Evolutionary conservation across 2,113 vertebrate species (phyloP).

Genomic region (Phyllostomus discolor): DNA sequence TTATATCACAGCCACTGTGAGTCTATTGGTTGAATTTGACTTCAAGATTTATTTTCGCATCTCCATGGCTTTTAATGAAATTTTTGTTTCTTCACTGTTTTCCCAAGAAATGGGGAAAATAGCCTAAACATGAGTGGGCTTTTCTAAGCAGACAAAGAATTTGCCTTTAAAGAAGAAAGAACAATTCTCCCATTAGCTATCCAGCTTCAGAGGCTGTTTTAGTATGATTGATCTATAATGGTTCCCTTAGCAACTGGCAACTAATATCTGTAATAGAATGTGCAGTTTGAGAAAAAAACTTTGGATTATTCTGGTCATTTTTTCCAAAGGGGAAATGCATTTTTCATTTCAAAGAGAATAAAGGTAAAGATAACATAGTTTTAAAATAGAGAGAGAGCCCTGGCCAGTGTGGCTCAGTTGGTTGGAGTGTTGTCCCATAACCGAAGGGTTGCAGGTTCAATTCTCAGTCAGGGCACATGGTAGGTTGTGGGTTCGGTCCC

Average conservation of each 20-base stretch:
- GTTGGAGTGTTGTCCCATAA: no score
- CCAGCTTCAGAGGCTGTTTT: conserved; percentile 4
- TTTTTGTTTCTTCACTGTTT: background rate
- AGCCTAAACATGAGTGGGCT: background rate
- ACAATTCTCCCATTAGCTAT: background rate
- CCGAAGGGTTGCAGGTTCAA: no score
- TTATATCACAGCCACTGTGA: background rate
- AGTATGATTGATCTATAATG: background rate
- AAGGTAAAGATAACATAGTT: background rate
- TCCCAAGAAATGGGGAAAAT: background rate
- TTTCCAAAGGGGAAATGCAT: background rate
- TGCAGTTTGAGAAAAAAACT: background rate
- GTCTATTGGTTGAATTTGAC: background rate
- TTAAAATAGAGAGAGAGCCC: background rate
- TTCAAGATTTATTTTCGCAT: background rate
- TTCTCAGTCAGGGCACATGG: no score
- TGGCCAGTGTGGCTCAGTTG: no score
- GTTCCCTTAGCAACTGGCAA: conserved; percentile 47
- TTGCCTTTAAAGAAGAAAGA: background rate
- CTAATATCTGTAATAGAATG: conserved; percentile 30
- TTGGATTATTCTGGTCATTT: background rate
- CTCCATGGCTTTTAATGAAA: background rate
- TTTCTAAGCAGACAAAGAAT: background rate
- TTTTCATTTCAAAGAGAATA: background rate
- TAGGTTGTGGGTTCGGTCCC: no score